Conservation (phyloP, 2,797 vertebrate species). For the Falco columbarius region DNA sequence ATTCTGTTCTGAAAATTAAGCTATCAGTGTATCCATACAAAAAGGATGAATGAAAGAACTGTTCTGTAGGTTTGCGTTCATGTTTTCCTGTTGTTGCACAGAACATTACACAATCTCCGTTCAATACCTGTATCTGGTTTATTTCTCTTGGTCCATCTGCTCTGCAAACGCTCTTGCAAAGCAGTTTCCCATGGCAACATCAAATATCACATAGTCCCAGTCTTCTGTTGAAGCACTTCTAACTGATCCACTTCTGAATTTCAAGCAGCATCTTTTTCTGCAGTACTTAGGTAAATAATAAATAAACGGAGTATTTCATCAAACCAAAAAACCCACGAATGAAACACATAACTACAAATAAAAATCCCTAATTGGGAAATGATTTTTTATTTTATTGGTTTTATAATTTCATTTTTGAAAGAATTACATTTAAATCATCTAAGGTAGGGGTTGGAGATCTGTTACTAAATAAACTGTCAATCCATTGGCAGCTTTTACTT, state of each 20-base stretch:
- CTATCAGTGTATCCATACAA: not conserved
- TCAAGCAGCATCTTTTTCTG: not conserved
- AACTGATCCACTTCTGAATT: slow-evolving; percentile 22
- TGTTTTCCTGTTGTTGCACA: slow-evolving; percentile 45
- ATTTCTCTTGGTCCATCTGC: slow-evolving; percentile 75
- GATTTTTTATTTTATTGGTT: not conserved
- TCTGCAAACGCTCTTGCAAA: slow-evolving; percentile 68
- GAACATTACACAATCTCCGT: slow-evolving; percentile 54
- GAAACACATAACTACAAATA: not conserved
- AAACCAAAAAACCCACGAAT: not conserved
- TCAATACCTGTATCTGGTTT: slow-evolving; percentile 70
- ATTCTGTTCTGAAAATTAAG: not conserved
- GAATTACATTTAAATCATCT: not conserved
- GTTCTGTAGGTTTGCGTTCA: not conserved
- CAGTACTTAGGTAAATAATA: not conserved
- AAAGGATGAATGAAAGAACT: not conserved
- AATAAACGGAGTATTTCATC: not conserved
- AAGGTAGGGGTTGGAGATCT: not conserved
- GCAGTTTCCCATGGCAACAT: slow-evolving; percentile 76
- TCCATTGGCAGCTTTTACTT: not conserved
- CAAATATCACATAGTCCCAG: slow-evolving; percentile 40
- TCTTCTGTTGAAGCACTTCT: slow-evolving; percentile 20
- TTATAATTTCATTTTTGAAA: not conserved
- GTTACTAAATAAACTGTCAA: not conserved
- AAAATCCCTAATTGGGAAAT: accelerated